Evolutionary conservation across 2,888 invertebrate genomes (phyloP).

Genomic region (Drosophila peninsularis): DNA sequence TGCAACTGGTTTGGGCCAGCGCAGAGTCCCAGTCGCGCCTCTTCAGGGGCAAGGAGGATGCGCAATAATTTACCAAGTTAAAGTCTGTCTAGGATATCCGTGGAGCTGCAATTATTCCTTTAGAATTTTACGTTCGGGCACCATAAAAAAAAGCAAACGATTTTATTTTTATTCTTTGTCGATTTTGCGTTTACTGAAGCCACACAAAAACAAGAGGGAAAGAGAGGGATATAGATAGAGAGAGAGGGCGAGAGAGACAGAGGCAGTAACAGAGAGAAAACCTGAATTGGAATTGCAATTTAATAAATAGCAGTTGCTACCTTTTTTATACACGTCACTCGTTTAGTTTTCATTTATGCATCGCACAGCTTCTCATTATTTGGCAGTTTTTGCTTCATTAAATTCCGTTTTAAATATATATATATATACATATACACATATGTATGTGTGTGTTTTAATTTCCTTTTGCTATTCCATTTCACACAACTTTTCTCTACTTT

Average conservation of each 20-base stretch:
- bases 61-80: conserved; percentile 48
- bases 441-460: conserved; percentile 37
- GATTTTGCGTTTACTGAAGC: conserved; percentile 52
- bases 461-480: conserved; percentile 60
- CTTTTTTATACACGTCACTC: conserved; percentile 66
- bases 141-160: conserved; percentile 34
- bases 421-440: conserved; percentile 5
- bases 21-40: conserved; percentile 18
- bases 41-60: conserved; percentile 26
- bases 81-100: conserved; percentile 50
- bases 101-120: conserved; percentile 52
- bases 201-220: conserved; percentile 48
- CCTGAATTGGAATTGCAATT: conserved; percentile 71
- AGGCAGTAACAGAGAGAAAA: conserved; percentile 35
- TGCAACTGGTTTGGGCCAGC: conserved; percentile 69
- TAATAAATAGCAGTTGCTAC: conserved; percentile 70
- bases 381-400: conserved; percentile 64
- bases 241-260: conserved; percentile 9
- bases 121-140: conserved; percentile 47
- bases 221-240: conserved; percentile 3
- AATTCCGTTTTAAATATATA: conserved; percentile 48
- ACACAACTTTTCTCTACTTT: conserved; percentile 69
- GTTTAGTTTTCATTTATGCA: conserved; percentile 68
- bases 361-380: conserved; percentile 57
- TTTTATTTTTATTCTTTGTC: not conserved